Base-by-base conservation (phyloP, 2,797 vertebrate genomes). In the Oreochromis mossambicus region DNA sequence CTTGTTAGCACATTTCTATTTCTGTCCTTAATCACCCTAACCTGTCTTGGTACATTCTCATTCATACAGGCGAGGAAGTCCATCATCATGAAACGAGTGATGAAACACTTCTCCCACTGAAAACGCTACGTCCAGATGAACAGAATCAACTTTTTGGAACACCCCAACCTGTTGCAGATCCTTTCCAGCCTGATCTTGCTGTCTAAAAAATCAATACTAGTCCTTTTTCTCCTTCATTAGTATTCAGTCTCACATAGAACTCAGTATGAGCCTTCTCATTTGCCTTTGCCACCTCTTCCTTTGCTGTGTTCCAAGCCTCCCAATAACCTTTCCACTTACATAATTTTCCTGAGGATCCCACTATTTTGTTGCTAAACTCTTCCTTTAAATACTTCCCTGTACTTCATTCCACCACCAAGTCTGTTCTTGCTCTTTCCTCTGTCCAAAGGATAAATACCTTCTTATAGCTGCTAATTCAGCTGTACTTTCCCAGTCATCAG, bases 171-270 rank as follows among this genome's bases (percentile, higher is more conserved):
- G 63, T 43, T 70, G 21, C 13, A 70, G 21, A 70, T 70, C 63
- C 13, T 0, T 70, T 14, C n/a, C 13, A 43, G 13, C 38, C 8
- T 0, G 0, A 68, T 1, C 13, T 70, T 8, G 0, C 38, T 4
- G 38, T 43, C 13, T 70, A 43, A 41, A 0, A 26, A 17, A 6
- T 24, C 13, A 5, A 10, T 10, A 70, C 14, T 24, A 70, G 63
- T 43, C 63, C 38, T 15, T 43, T 26, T 43, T 43, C 63, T 70
- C 14, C 63, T 70, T 26, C 8, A 15, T 17, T 26, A 26, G 13
- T 70, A 4, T 70, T 43, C 3, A 70, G 38, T 21, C 63, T 68
- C 36, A 41, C 63, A 68, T 3, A 8, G 0, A 68, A 15, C 12
- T 68, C 63, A 24, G 12, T 43, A 68, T 41, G 63, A 9, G 36